Conservation (phyloP, 1,140 invertebrate genomes). For the Dreissena polymorpha region DNA sequence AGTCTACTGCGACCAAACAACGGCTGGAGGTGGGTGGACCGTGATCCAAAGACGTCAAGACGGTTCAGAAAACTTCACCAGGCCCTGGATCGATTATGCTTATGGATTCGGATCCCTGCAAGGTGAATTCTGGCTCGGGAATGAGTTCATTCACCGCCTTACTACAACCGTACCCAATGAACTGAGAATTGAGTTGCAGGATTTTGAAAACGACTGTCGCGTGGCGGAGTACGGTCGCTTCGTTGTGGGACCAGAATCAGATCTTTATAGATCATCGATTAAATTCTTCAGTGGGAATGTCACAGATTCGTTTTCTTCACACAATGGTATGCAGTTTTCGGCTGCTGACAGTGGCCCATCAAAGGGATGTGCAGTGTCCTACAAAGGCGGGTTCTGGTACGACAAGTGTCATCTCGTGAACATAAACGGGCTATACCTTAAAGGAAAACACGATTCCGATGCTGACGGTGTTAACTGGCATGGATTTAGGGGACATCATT, state of each 20-base stretch:
- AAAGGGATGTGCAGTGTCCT: constrained; percentile 1
- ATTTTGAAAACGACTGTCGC: constrained; percentile 80
- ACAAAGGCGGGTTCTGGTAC: constrained; percentile 41
- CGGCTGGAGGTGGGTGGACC: constrained; percentile 90
- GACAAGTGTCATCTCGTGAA: constrained; percentile 68
- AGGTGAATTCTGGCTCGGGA: constrained; percentile 82
- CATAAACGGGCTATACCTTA: constrained; percentile 82
- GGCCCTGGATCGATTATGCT: constrained; percentile 96
- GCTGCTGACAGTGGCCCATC: constrained; percentile 13
- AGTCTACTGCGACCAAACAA: constrained; percentile 88
- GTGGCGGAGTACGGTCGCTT: constrained; percentile 45
- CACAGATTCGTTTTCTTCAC: not conserved
- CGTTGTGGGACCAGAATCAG: not conserved
- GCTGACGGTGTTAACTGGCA: constrained; percentile 82
- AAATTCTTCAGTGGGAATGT: constrained; percentile 33
- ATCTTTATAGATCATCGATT: constrained; percentile 15
- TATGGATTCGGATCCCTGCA: constrained; percentile 95
- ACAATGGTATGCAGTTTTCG: not conserved
- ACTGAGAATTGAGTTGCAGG: constrained; percentile 92
- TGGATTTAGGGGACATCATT: constrained; percentile 80
- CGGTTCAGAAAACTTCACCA: constrained; percentile 90
- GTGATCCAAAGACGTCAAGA: constrained; percentile 90
- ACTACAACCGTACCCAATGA: constrained; percentile 86
- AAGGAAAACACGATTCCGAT: constrained; percentile 57
- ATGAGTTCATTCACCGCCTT: constrained; percentile 77